Percentiles rank a stretch among this genome's conserved stretches.
phyloP scores from a whole-genome alignment of 1,140 invertebrate genomes.

The Drosophila lini region DNA sequence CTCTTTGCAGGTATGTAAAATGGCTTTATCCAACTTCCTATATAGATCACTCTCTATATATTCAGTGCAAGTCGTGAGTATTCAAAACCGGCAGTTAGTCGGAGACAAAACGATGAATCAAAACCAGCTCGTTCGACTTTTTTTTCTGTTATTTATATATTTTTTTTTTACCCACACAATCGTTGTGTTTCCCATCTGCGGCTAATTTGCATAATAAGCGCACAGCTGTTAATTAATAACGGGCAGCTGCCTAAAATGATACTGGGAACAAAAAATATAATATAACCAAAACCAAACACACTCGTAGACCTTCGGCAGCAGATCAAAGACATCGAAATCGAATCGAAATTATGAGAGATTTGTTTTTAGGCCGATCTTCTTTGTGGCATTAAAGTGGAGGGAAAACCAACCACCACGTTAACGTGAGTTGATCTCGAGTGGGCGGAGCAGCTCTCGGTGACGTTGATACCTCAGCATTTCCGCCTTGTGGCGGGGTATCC shows the following conservation, averaged over 20 bases:
- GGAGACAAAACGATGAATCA: constrained; percentile 36
- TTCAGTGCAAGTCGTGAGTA: constrained; percentile 60
- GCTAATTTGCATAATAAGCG: constrained; percentile 76
- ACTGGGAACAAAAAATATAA: constrained; percentile 29
- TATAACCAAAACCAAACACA: neutral
- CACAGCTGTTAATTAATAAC: constrained; percentile 82
- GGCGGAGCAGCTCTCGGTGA: constrained; percentile 26
- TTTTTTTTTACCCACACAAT: constrained; percentile 39
- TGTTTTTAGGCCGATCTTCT: constrained; percentile 28
- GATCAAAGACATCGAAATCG: constrained; percentile 42
- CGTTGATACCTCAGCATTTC: constrained; percentile 38
- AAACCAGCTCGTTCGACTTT: constrained; percentile 27
- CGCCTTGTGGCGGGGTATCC: constrained; percentile 28
- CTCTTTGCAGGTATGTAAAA: constrained; percentile 62
- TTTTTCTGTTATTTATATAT: neutral
- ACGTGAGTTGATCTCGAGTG: constrained; percentile 30
- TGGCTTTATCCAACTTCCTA: constrained; percentile 24
- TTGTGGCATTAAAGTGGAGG: constrained; percentile 27
- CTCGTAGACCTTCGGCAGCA: constrained; percentile 42
- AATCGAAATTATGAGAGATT: constrained; percentile 44
- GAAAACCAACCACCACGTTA: neutral
- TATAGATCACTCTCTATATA: constrained; percentile 10
- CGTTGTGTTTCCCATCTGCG: constrained; percentile 54
- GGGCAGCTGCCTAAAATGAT: constrained; percentile 51
- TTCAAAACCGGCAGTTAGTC: constrained; percentile 8